A percentile compares a stretch with the other conserved stretches of the same genome.
These are phyloP conservation scores for Globodera ellingtonae DNA, from an alignment of 1,140 invertebrate genomes.

Conservation along the genomic window DNA sequence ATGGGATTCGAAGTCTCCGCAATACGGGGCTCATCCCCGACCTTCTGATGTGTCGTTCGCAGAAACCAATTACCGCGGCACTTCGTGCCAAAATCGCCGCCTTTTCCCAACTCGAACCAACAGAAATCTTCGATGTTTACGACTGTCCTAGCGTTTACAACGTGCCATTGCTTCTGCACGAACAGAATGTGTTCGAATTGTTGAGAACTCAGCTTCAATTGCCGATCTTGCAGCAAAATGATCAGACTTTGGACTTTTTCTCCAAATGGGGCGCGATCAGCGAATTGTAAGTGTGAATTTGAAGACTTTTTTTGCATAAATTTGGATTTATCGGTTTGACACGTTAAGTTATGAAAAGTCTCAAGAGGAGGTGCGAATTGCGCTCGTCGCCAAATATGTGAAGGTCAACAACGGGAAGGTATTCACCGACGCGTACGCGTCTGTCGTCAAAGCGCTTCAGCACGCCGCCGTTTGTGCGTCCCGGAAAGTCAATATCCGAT, in stretches of 20 bases:
- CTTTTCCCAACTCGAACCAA: constrained; percentile 84
- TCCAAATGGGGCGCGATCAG: constrained; percentile 16
- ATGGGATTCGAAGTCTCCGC: constrained; percentile 81
- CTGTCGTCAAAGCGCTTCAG: constrained; percentile 88
- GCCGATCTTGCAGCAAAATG: constrained; percentile 6
- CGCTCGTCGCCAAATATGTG: constrained; percentile 99
- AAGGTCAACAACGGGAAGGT: constrained; percentile 64
- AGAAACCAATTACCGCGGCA: constrained; percentile 65
- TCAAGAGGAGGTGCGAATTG: constrained; percentile 82
- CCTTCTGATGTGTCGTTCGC: constrained; percentile 70
- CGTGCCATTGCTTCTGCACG: constrained; percentile 89
- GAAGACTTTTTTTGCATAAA: too few species aligned
- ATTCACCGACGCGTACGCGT: constrained; percentile 93
- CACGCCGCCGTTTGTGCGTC: constrained; percentile 84
- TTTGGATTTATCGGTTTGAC: too few species aligned
- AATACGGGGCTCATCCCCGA: constrained; percentile 87
- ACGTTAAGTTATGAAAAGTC: constrained; percentile 75
- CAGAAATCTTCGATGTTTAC: constrained; percentile 87
- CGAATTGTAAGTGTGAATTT: constrained; percentile 26
- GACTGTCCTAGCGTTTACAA: constrained; percentile 91
- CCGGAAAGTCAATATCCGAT: constrained; percentile 77
- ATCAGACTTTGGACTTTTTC: constrained; percentile 2
- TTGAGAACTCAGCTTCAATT: constrained; percentile 54
- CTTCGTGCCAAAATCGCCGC: constrained; percentile 93
- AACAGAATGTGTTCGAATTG: constrained; percentile 79